These are phyloP conservation scores for Coccyzus lansbergi DNA, from an alignment of 2,797 vertebrate genomes.

Conservation along the genomic window DNA sequence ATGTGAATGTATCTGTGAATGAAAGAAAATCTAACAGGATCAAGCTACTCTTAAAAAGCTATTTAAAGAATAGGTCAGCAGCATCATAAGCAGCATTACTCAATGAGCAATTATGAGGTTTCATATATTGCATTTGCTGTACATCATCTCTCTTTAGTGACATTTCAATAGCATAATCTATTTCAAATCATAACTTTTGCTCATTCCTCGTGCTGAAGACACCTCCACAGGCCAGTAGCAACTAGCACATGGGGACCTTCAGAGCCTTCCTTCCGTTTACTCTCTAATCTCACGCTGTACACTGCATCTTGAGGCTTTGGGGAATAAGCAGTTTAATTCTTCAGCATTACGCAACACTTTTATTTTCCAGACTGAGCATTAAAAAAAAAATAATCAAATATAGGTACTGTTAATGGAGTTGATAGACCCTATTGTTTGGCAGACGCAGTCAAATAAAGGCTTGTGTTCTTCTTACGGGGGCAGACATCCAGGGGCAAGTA, in stretches of 20 bases:
- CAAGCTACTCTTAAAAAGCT: neutral
- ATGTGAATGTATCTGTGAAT: conserved; percentile 6
- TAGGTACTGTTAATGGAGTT: neutral
- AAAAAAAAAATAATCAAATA: neutral
- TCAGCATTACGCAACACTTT: neutral
- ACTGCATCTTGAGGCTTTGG: neutral
- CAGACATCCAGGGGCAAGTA: neutral
- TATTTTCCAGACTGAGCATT: conserved; percentile 11
- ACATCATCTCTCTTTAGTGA: neutral
- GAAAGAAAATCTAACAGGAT: neutral
- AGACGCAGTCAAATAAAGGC: neutral
- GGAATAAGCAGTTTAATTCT: conserved; percentile 18
- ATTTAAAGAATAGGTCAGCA: neutral
- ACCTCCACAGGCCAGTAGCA: conserved; percentile 9
- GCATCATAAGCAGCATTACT: neutral
- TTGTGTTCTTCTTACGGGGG: neutral
- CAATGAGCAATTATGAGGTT: neutral
- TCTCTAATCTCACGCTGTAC: neutral
- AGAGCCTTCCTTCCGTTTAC: neutral
- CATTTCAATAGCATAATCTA: neutral
- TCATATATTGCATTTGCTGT: neutral
- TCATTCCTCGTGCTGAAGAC: neutral
- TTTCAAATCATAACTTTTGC: neutral
- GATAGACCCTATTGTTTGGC: neutral
- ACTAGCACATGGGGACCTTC: neutral